Conservation (phyloP, 2,888 invertebrate species). For the Cancer borealis region DNA sequence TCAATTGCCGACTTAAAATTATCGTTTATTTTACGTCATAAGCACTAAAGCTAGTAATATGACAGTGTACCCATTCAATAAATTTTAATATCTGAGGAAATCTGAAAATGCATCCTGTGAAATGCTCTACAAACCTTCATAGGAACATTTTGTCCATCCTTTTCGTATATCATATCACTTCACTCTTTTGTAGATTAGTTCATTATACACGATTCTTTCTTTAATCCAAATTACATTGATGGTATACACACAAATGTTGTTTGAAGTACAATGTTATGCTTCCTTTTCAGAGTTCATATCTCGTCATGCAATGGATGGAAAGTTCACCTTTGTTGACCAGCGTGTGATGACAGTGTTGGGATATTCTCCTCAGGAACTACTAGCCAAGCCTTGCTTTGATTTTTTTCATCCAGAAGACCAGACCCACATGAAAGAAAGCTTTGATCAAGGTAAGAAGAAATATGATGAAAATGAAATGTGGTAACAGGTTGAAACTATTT, state of each 20-base stretch:
- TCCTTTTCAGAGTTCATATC: slow-evolving; percentile 93
- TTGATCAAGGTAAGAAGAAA: slow-evolving; percentile 89
- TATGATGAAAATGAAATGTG: not conserved
- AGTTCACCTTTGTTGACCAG: slow-evolving; percentile 99
- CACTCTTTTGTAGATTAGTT: not conserved
- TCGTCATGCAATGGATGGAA: slow-evolving; percentile 96
- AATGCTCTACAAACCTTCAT: not conserved
- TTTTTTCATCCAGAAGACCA: slow-evolving; percentile 99
- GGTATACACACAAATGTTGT: not conserved
- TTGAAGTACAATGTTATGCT: not conserved
- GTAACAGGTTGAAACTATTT: not conserved
- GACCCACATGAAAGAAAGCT: slow-evolving; percentile 97
- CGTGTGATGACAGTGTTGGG: slow-evolving; percentile 94
- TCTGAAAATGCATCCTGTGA: not conserved
- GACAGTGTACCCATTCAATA: too few species aligned
- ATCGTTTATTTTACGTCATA: too few species aligned
- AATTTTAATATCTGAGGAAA: too few species aligned
- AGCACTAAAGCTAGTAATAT: not conserved
- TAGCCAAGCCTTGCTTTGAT: slow-evolving; percentile 97
- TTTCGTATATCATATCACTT: not conserved
- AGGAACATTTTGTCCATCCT: not conserved
- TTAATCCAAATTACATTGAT: not conserved
- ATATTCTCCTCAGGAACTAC: slow-evolving; percentile 94
- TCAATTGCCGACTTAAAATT: too few species aligned
- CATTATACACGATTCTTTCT: not conserved